A percentile compares a stretch with the other conserved stretches of the same genome.
These are phyloP conservation scores for Indicator maculatus DNA, from an alignment of 2,113 vertebrate species.

Conservation along the genomic window DNA sequence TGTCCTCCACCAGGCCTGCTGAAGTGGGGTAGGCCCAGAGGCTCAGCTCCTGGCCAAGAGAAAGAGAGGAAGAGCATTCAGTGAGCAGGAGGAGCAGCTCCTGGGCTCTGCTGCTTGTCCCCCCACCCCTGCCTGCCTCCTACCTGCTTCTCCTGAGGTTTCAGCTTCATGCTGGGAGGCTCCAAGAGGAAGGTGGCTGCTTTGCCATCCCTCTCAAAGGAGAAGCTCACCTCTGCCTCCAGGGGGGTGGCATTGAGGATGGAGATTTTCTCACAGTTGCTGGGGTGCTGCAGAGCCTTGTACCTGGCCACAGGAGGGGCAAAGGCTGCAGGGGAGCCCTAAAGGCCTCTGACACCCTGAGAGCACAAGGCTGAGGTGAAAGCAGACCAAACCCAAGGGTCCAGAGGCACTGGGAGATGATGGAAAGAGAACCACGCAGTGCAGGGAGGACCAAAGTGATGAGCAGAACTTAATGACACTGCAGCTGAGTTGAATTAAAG, in stretches of 20 bases:
- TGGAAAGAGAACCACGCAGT: no score
- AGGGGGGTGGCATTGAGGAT: constrained; percentile 84
- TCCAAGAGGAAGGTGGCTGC: constrained; percentile 86
- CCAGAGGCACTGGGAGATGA: no score
- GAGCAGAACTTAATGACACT: no score
- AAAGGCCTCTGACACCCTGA: no score
- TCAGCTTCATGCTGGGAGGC: constrained; percentile 83
- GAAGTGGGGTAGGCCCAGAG: constrained; percentile 91
- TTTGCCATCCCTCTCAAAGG: constrained; percentile 80
- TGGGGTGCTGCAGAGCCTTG: constrained; percentile 79
- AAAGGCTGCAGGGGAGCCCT: background rate
- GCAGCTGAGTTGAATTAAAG: no score
- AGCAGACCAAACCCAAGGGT: no score
- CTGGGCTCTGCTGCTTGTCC: accelerated
- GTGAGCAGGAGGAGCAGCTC: background rate
- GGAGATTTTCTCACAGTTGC: constrained; percentile 82
- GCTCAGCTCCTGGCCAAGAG: constrained; percentile 75
- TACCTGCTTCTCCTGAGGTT: constrained; percentile 80
- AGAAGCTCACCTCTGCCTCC: constrained; percentile 80
- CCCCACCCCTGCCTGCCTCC: no score
- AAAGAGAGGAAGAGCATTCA: background rate
- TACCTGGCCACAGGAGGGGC: constrained; percentile 76
- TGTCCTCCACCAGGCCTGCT: constrained; percentile 82
- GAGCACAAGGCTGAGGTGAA: no score
- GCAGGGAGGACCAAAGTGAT: no score